A percentile compares a stretch with the other conserved stretches of the same genome.
Evolutionary conservation across 2,797 vertebrate genomes (phyloP).

Genomic region (Spinibarbus caldwelli): DNA sequence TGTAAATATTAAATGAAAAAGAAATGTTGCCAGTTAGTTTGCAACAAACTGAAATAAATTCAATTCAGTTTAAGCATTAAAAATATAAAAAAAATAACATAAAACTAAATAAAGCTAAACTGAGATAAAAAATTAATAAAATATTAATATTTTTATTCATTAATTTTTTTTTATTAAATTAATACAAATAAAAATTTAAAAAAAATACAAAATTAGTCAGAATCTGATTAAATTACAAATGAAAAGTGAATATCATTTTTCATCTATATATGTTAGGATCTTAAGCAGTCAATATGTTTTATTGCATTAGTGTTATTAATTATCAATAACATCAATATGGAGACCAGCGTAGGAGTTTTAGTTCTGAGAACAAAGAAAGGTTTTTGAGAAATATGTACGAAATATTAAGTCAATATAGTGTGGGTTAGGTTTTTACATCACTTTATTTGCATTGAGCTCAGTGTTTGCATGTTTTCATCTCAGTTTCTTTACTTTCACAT

Average conservation of each 20-base stretch:
- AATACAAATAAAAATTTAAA: too few species aligned
- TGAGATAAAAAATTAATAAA: background rate
- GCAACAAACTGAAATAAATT: background rate
- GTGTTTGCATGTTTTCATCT: background rate
- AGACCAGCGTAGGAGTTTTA: background rate
- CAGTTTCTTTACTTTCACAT: background rate
- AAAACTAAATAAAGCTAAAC: background rate
- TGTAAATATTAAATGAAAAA: background rate
- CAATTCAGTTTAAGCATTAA: background rate
- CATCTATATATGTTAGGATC: background rate
- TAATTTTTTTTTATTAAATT: too few species aligned
- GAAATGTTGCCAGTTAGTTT: background rate
- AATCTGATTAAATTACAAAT: too few species aligned
- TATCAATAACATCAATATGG: background rate
- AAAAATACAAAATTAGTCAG: background rate
- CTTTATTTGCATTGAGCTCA: background rate
- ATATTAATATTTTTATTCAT: too few species aligned
- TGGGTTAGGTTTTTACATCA: background rate
- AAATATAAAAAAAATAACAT: background rate
- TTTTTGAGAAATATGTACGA: background rate
- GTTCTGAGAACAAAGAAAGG: background rate
- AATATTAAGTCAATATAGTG: background rate
- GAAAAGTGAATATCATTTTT: background rate
- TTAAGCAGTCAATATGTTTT: background rate
- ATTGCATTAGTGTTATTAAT: background rate